A percentile compares a stretch with the other conserved stretches of the same genome.
These are phyloP conservation scores for Enteromius afrohamiltoni DNA, from an alignment of 2,797 vertebrate species.

Conservation along the genomic window DNA sequence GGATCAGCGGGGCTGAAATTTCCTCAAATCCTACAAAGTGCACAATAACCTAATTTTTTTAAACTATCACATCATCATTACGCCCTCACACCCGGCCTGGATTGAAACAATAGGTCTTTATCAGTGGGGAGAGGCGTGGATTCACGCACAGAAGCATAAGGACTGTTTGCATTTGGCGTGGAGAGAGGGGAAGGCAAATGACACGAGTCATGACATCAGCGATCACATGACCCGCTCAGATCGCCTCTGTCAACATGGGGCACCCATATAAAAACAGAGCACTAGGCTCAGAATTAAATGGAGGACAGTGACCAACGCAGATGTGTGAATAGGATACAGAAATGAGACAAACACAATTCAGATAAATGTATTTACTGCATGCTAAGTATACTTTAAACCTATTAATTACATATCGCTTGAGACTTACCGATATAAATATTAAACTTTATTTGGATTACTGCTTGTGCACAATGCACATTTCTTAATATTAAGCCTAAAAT, in stretches of 20 bases:
- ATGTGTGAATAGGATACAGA: not conserved
- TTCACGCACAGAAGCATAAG: constrained; percentile 6
- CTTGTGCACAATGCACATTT: not conserved
- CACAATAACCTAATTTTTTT: not conserved
- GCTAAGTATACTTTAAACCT: not conserved
- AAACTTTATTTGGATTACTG: not conserved
- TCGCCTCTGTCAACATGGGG: constrained; percentile 22
- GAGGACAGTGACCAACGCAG: not conserved
- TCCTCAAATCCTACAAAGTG: constrained; percentile 23
- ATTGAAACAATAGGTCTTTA: constrained; percentile 48
- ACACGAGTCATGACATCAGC: constrained; percentile 39
- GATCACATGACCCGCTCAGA: constrained; percentile 38
- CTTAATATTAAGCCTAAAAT: not conserved
- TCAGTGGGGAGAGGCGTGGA: constrained; percentile 30
- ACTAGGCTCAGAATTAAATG: not conserved
- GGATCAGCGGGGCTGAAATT: constrained; percentile 3
- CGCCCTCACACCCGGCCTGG: constrained; percentile 20
- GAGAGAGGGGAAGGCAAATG: constrained; percentile 38
- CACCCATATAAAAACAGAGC: not conserved
- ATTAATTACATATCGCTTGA: not conserved
- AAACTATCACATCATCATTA: constrained; percentile 3
- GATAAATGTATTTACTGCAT: not conserved
- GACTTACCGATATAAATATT: not conserved
- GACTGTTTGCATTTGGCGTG: constrained; percentile 56
- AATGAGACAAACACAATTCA: not conserved